Percentiles rank a stretch among this genome's conserved stretches.
These are phyloP conservation scores for Sinodicranocentrus sp. DNA, from an alignment of 2,888 invertebrate genomes.

Conservation along the genomic window DNA sequence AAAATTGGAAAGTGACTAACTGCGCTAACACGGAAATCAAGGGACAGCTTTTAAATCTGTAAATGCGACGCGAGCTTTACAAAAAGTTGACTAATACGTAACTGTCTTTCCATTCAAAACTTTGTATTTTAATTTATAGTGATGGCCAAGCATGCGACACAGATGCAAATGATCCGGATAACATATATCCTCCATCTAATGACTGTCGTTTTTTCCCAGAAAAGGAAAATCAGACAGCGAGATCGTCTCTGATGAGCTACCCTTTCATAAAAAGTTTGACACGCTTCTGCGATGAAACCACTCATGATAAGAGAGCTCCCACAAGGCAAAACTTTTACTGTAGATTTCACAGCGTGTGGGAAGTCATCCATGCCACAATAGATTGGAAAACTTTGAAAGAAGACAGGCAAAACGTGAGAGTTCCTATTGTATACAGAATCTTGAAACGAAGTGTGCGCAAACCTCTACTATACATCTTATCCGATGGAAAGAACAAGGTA, in stretches of 20 bases:
- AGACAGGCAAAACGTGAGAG: background rate
- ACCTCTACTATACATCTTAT: conserved; percentile 48
- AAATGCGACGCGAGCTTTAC: background rate
- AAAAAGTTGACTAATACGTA: too few relatives aligned
- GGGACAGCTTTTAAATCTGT: conserved; percentile 57
- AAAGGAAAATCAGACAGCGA: conserved; percentile 38
- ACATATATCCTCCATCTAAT: too few relatives aligned
- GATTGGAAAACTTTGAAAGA: conserved; percentile 61
- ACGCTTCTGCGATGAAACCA: conserved; percentile 82
- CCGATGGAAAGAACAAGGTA: conserved; percentile 46
- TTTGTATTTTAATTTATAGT: background rate
- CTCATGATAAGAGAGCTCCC: conserved; percentile 82
- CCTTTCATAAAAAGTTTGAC: conserved; percentile 61
- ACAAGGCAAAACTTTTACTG: conserved; percentile 82
- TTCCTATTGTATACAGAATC: conserved; percentile 16
- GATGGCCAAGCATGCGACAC: background rate
- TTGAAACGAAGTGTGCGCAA: conserved; percentile 16
- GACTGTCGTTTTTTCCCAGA: conserved; percentile 69
- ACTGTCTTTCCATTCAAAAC: too few relatives aligned
- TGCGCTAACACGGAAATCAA: conserved; percentile 52
- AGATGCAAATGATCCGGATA: background rate
- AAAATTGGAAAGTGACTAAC: conserved; percentile 64
- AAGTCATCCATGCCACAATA: conserved; percentile 62
- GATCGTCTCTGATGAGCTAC: conserved; percentile 69
- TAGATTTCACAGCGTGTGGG: conserved; percentile 63